Evolutionary conservation across 2,113 vertebrate genomes (phyloP).

Genomic region (Chloropsis cyanopogon): DNA sequence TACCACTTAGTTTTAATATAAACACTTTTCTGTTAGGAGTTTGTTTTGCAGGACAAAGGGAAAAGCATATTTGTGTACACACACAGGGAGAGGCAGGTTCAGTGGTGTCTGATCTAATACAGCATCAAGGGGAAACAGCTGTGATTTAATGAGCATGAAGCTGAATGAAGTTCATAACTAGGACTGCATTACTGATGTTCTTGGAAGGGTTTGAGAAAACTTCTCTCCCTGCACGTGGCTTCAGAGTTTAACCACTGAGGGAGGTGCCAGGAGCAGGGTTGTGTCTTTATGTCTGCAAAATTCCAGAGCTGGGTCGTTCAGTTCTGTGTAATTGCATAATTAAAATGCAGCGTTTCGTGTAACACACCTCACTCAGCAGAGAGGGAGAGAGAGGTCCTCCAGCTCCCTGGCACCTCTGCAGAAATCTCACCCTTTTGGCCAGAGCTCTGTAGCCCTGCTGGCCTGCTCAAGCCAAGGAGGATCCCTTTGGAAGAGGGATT

Average conservation of each 20-base stretch:
- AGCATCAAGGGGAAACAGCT: slow-evolving; percentile 3
- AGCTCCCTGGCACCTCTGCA: not conserved
- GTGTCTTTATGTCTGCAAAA: not conserved
- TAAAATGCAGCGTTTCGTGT: not conserved
- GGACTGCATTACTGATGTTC: not conserved
- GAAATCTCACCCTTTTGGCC: not conserved
- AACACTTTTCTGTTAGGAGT: not conserved
- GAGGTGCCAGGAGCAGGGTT: not conserved
- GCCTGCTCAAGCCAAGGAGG: not conserved
- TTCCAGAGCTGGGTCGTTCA: not conserved
- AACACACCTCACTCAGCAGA: not conserved
- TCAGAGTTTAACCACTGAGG: not conserved
- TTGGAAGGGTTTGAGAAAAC: slow-evolving; percentile 9
- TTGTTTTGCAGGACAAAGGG: slow-evolving; percentile 21
- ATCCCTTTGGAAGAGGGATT: not conserved
- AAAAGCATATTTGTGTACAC: not conserved
- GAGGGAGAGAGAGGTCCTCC: not conserved
- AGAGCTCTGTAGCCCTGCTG: fast-evolving
- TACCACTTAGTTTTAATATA: not conserved
- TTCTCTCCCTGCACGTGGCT: not conserved
- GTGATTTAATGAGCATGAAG: not conserved
- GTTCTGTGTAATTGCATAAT: not conserved
- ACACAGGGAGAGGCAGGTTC: not conserved
- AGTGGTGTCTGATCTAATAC: not conserved
- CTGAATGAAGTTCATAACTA: not conserved